These are phyloP conservation scores for Chrysodeixis includens DNA, from an alignment of 2,888 invertebrate genomes.

Conservation along the genomic window DNA sequence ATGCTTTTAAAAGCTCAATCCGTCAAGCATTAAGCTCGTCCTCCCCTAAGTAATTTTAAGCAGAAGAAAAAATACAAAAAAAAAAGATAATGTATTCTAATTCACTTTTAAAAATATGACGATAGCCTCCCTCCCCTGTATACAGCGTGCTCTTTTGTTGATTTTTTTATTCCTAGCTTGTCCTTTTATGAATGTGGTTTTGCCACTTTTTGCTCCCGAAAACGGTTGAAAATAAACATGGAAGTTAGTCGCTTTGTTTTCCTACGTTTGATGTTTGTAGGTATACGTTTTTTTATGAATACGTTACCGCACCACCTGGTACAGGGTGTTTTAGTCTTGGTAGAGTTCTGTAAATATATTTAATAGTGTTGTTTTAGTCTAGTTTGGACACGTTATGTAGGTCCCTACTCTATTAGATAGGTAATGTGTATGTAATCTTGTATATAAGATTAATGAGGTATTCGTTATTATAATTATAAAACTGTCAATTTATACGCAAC, in stretches of 20 bases:
- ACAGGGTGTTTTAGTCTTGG: neutral
- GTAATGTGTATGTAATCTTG: too few species aligned
- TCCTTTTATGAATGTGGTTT: conserved; percentile 41
- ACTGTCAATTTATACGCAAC: too few species aligned
- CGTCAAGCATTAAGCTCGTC: neutral
- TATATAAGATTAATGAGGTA: too few species aligned
- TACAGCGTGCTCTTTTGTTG: conserved; percentile 36
- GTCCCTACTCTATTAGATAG: too few species aligned
- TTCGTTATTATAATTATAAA: too few species aligned
- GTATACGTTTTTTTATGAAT: conserved; percentile 1
- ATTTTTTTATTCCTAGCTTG: conserved; percentile 23
- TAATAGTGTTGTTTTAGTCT: neutral
- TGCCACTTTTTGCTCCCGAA: conserved; percentile 28
- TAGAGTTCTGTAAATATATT: neutral
- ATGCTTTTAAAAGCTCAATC: conserved; percentile 4
- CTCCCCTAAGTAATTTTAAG: neutral
- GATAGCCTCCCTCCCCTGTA: conserved; percentile 17
- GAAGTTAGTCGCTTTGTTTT: conserved; percentile 28
- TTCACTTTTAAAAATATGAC: conserved; percentile 43
- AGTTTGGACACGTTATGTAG: too few species aligned
- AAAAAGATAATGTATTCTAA: conserved; percentile 14
- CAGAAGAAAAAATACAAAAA: conserved; percentile 24
- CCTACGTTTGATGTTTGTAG: conserved; percentile 23
- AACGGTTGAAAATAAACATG: conserved; percentile 37
- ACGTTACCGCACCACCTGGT: neutral